These are phyloP conservation scores for Galeruca laticollis DNA, from an alignment of 2,888 invertebrate genomes.

Conservation along the genomic window DNA sequence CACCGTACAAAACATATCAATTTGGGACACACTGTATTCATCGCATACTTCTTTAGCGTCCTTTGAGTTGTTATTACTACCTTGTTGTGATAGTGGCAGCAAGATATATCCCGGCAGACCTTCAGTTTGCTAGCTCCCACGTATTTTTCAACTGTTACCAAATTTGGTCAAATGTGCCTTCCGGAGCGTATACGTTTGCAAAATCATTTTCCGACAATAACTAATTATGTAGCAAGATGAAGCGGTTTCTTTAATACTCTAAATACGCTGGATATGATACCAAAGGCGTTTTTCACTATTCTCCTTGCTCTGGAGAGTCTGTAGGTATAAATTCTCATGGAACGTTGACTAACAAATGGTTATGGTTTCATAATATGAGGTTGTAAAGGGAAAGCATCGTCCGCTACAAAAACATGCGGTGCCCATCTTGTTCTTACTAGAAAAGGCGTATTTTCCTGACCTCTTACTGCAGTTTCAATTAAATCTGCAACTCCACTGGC, in stretches of 20 bases:
- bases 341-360: conserved; percentile 40
- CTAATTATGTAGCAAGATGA: conserved; percentile 30
- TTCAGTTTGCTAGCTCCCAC: no score
- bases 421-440: conserved; percentile 34
- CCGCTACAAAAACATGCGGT: conserved; percentile 36
- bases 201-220: conserved; percentile 39
- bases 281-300: no score
- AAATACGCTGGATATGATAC: conserved; percentile 41
- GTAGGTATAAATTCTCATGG: conserved; percentile 41
- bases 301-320: conserved; percentile 41
- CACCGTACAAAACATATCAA: no score
- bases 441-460: conserved; percentile 33
- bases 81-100: no score
- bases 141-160: no score
- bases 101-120: no score
- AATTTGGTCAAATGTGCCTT: no score
- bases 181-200: conserved; percentile 39
- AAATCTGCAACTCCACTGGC: conserved; percentile 38
- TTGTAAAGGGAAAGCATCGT: conserved; percentile 42
- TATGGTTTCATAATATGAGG: conserved; percentile 38
- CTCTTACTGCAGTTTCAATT: conserved; percentile 27
- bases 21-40: no score
- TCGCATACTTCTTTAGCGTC: no score
- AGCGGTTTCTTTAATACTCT: conserved; percentile 4
- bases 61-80: no score